Base-by-base conservation (phyloP, 2,888 invertebrate species). In the Drosophila gaucha region DNA sequence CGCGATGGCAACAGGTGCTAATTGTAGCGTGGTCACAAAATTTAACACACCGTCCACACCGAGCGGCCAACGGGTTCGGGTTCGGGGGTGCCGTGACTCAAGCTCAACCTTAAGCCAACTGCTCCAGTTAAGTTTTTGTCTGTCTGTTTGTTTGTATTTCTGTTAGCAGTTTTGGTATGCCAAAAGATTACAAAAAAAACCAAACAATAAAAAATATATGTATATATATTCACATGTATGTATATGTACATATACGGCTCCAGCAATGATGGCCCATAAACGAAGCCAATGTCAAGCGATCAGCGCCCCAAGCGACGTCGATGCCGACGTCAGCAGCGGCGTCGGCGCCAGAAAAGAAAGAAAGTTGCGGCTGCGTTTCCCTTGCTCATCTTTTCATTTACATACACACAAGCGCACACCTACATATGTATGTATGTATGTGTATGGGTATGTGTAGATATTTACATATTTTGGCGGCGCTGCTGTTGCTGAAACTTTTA, bases 291-390 rank as follows among this genome's bases (percentile, higher is more conserved):
- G 74, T 74, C 74, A 74, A 74, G 58, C 63, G 63, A 66, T 52
- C 76, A 66, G 72, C 63, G 67, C 66, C 70, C 66, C 57, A 50
- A 20, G 39, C 46, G 50, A 31, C 38, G 52, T 58, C 55, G 6
- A 14, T 31, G 35, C n/a, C n/a, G n/a, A n/a, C n/a, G n/a, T 6
- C 26, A 35, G 16, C 49, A 10, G 20, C 46, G 36, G 28, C 24
- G 47, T 52, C 24, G 50, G 51, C 64, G 50, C 30, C 56, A 67
- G n/a, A 86, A 80, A 80, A 67, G 41, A 80, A 80, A 80, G 86
- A 80, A 80, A 80, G 86, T 80, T 80, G 62, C 50, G 58, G 30
- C 58, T 38, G 50, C 59, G 77, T 74, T 80, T 70, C 78, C 78
- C 67, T 74, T 71, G 67, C 63, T 77, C 77, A 67, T 77, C 63